Conservation (phyloP, 1,140 invertebrate species). For the Holcopasites calliopsidis region DNA sequence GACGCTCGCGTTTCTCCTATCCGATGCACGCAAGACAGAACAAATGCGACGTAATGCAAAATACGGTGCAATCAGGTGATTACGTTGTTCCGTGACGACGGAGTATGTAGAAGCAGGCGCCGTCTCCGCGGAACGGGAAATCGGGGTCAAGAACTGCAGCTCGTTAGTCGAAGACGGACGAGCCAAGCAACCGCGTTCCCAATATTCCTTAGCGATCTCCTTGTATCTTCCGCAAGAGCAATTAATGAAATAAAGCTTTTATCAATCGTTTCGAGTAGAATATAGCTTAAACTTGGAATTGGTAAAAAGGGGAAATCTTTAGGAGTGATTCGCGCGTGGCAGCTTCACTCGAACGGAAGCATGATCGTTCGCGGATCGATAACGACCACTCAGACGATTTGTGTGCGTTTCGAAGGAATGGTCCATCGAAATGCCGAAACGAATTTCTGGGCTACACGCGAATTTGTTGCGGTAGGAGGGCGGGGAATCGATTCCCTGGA, state of each 20-base stretch:
- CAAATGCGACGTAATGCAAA: too few relatives aligned
- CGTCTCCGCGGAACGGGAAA: slow-evolving; percentile 13
- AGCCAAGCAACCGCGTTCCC: not conserved
- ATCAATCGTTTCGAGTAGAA: too few relatives aligned
- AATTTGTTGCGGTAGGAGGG: slow-evolving; percentile 56
- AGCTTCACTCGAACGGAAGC: not conserved
- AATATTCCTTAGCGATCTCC: not conserved
- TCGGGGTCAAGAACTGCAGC: slow-evolving; percentile 34
- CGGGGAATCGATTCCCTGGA: slow-evolving; percentile 75
- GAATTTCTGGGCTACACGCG: slow-evolving; percentile 58
- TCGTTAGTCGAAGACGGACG: slow-evolving; percentile 6
- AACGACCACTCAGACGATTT: not conserved
- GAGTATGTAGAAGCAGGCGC: not conserved
- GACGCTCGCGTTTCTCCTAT: too few relatives aligned
- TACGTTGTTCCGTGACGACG: not conserved
- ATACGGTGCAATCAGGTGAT: too few relatives aligned
- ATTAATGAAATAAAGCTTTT: too few relatives aligned
- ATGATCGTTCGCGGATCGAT: not conserved
- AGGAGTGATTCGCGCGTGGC: not conserved
- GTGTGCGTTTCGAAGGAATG: not conserved
- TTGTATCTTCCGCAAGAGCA: too few relatives aligned
- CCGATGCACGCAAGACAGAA: too few relatives aligned
- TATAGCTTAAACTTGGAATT: too few relatives aligned
- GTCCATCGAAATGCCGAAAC: slow-evolving; percentile 46
- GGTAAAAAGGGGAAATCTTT: too few relatives aligned